Base-by-base conservation (phyloP, 2,113 vertebrate species). In the Chionis minor region DNA sequence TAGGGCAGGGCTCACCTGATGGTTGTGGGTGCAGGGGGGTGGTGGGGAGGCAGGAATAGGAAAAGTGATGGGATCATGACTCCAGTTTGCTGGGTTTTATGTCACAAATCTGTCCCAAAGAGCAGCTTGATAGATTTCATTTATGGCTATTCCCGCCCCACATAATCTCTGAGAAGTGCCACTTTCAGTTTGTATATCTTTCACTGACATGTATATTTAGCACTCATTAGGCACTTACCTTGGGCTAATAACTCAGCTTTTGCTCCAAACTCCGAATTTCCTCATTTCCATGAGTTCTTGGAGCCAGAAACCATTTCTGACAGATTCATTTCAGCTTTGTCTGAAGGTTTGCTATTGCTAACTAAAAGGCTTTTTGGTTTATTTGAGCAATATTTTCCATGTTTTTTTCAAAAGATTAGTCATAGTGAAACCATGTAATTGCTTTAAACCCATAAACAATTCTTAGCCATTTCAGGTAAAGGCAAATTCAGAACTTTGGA, bases 171-270 rank as follows among this genome's bases (percentile, higher is more conserved):
- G 45, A n/a, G n/a, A 95, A 80, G 87, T 90, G 94, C 87, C 94
- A 77, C 78, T 94, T 95, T 44, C 56, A 51, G 87, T 96, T 94
- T 91, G 92, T 96, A 0, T 96, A 91, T 82, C 87, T 96, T 95
- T 78, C 66, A 2, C 54, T 95, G 94, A 86, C 87, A 65, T 87
- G 92, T 95, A 4, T 96, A 82, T 94, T 96, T 91, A 93, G 90
- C 91, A 79, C 90, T 94, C 87, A 49, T 95, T 97, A 95, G 90
- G 78, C 84, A 94, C 94, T 97, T 97, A 91, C 62, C 58, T 91
- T 85, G 66, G 74, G 74, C 87, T 96, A 94, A 95, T 96, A 96
- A 95, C 26, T 93, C 90, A 94, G 20, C 33, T 88, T 86, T 61
- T 65, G 23, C 65, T 81, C 58, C 79, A 77, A 38, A 67, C 62